Base-by-base conservation (phyloP, 2,888 invertebrate genomes). In the Epinotia demarniana region DNA sequence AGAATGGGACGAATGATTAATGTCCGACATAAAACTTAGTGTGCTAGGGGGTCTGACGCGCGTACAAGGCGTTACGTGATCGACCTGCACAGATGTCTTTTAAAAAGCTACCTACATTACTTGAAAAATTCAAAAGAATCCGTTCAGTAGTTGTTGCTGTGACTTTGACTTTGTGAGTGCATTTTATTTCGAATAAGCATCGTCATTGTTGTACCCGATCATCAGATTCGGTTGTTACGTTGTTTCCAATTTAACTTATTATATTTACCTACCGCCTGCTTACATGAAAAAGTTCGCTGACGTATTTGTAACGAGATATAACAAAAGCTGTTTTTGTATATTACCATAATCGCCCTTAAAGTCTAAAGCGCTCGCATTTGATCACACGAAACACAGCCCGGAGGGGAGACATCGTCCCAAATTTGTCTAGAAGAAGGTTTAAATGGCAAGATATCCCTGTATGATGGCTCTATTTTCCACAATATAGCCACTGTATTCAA, bases 261-360 rank as follows among this genome's bases (percentile, higher is more conserved):
- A 16, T 49, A 16, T 16, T 4, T 49, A 49, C n/a, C 23, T 60
- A 60, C 19, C n/a, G 53, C 43, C 23, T 46, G 43, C 57, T 63
- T 53, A 63, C 57, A 57, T 33, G 63, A 69, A 62, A 66, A 39
- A 55, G 33, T 63, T 69, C 18, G 43, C 55, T 57, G 68, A 33
- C 57, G 53, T 70, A 64, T 69, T 73, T 46, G 55, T 69, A 62
- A 70, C 49, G 19, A 70, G 64, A 70, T 70, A 70, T 64, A 70
- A 75, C 74, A 75, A 70, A 73, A 64, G 49, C 64, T 49, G 68
- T 75, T 43, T 49, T 39, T 70, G 12, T 62, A 18, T 70, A 74
- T 75, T 75, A 75, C 49, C 74, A 75, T 75, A 75, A 70, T 75
- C 74, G 64, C 18, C 70, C 58, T 67, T 75, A 64, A 49, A 75